Conservation (phyloP, 2,888 invertebrate genomes). For the Chouioia cunea region DNA sequence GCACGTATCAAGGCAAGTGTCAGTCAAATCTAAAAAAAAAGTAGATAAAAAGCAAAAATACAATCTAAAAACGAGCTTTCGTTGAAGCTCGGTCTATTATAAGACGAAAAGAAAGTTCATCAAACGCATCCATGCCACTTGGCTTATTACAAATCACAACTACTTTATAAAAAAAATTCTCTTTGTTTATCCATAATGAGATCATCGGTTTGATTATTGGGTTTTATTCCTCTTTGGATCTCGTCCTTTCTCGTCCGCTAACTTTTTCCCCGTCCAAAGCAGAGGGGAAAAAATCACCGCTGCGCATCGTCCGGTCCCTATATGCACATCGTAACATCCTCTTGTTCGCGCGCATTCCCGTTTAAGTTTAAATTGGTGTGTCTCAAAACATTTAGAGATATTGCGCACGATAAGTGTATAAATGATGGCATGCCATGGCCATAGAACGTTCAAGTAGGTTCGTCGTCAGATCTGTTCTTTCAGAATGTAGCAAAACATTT, state of each 20-base stretch:
- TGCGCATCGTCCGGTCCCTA: neutral
- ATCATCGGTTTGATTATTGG: conserved; percentile 68
- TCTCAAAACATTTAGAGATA: neutral
- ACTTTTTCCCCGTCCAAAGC: neutral
- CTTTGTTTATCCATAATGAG: conserved; percentile 68
- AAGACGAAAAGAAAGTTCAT: neutral
- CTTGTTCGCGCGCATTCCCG: too few species aligned
- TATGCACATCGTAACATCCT: too few species aligned
- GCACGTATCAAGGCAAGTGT: conserved; percentile 44
- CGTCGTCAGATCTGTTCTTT: too few species aligned
- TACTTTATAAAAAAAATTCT: conserved; percentile 60
- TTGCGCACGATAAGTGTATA: conserved; percentile 35
- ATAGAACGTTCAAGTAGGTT: too few species aligned
- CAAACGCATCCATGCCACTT: neutral
- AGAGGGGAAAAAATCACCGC: neutral
- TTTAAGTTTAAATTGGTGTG: too few species aligned
- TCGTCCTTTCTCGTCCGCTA: conserved; percentile 58
- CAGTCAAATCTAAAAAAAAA: conserved; percentile 39
- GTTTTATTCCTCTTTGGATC: conserved; percentile 69
- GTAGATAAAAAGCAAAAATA: conserved; percentile 12
- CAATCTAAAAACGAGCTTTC: neutral
- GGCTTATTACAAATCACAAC: conserved; percentile 54
- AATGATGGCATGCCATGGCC: conserved; percentile 43
- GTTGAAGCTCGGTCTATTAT: neutral
- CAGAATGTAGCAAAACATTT: too few species aligned